phyloP scores from a whole-genome alignment of 2,113 vertebrate species.

The Xenus cinereus region DNA sequence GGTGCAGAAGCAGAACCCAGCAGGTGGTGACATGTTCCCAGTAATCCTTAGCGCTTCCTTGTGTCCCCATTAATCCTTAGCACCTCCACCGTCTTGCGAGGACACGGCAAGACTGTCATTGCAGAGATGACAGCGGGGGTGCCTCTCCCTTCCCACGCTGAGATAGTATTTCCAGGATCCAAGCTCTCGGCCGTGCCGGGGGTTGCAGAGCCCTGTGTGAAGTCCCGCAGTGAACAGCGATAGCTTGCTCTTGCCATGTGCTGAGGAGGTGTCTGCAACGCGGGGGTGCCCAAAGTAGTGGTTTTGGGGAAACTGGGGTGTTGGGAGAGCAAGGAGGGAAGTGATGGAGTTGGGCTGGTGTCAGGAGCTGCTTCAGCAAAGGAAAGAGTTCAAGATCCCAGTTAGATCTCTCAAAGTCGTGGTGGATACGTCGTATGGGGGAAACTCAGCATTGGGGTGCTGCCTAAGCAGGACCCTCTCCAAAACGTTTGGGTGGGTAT shows the following conservation, averaged over 20 bases:
- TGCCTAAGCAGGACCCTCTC: neutral
- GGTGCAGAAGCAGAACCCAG: neutral
- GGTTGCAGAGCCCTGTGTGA: neutral
- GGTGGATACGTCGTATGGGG: neutral
- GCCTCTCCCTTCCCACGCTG: neutral
- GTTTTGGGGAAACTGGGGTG: neutral
- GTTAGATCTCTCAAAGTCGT: neutral
- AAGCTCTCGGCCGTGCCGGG: rapidly evolving
- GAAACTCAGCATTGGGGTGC: neutral
- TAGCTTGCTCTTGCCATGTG: neutral
- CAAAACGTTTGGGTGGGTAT: rapidly evolving
- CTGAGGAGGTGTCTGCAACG: neutral
- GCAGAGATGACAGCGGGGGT: rapidly evolving
- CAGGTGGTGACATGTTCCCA: neutral
- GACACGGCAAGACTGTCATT: neutral
- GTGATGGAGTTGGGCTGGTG: neutral
- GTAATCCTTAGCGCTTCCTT: neutral
- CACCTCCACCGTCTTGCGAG: neutral
- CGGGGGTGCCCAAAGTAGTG: neutral
- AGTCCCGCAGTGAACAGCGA: rapidly evolving
- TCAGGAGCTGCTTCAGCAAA: neutral
- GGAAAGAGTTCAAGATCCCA: neutral
- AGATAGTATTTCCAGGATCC: neutral
- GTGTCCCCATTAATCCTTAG: neutral
- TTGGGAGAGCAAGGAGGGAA: neutral